phyloP scores from a whole-genome alignment of 1,140 invertebrate genomes.

The Lepeophtheirus salmonis region DNA sequence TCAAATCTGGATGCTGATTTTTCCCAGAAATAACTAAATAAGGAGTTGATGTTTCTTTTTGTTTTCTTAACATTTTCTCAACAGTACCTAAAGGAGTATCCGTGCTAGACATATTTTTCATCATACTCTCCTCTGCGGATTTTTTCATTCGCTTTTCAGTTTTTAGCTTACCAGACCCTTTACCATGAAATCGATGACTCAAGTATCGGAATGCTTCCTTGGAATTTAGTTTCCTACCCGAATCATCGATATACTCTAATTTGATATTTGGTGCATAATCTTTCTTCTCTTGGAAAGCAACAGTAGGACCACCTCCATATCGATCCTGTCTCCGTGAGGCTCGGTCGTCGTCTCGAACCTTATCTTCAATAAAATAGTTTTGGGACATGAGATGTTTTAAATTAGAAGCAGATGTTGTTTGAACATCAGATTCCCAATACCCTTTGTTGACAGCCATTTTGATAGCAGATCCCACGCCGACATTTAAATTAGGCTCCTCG shows the following conservation, averaged over 20 bases:
- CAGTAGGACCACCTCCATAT: constrained; percentile 58
- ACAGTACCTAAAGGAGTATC: constrained; percentile 90
- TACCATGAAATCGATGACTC: constrained; percentile 97
- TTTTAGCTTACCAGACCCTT: constrained; percentile 97
- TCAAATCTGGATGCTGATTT: constrained; percentile 30
- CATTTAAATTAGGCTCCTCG: constrained; percentile 81
- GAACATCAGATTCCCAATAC: constrained; percentile 56
- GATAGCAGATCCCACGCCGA: constrained; percentile 75
- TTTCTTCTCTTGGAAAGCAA: constrained; percentile 84
- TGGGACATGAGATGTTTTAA: constrained; percentile 61
- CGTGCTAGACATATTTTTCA: constrained; percentile 96
- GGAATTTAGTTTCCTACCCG: constrained; percentile 63
- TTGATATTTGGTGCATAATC: constrained; percentile 86
- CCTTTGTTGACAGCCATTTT: constrained; percentile 85
- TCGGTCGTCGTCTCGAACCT: constrained; percentile 50
- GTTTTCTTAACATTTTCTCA: constrained; percentile 81
- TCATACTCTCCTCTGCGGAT: constrained; percentile 44
- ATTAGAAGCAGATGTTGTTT: constrained; percentile 43
- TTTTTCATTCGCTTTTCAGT: constrained; percentile 91
- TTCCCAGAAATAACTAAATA: constrained; percentile 84
- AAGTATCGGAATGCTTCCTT: constrained; percentile 85
- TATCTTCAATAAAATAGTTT: constrained; percentile 94
- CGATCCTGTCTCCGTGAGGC: constrained; percentile 37
- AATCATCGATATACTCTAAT: constrained; percentile 92
- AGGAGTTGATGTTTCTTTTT: constrained; percentile 84